A percentile compares a stretch with the other conserved stretches of the same genome.
Conservation (phyloP, 1,140 invertebrate genomes). For the Aphaenogaster floridana region DNA sequence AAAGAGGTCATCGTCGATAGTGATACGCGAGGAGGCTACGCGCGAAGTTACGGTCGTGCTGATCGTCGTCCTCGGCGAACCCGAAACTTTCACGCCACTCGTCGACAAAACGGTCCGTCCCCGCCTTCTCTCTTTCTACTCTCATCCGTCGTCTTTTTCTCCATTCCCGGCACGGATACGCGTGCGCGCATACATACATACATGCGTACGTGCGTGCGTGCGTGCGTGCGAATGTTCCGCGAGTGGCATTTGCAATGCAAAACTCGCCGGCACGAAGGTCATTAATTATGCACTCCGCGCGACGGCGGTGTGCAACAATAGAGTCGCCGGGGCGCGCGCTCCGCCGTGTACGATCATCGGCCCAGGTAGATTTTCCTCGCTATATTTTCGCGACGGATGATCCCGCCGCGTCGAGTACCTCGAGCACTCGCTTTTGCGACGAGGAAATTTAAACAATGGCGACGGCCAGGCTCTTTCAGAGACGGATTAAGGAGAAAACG, state of each 20-base stretch:
- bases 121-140: not conserved
- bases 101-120: conserved; percentile 34
- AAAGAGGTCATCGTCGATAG: conserved; percentile 38
- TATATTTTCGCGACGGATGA: not conserved
- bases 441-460: not conserved
- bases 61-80: not conserved
- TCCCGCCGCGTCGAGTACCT: not conserved
- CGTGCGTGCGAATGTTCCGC: conserved; percentile 56
- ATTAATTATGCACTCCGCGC: conserved; percentile 80
- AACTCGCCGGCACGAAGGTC: conserved; percentile 72
- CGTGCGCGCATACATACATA: not conserved
- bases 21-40: conserved; percentile 2
- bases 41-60: not conserved
- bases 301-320: conserved; percentile 73
- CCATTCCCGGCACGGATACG: conserved; percentile 35
- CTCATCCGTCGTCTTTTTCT: conserved; percentile 22
- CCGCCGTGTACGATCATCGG: not conserved
- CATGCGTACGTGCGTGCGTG: not conserved
- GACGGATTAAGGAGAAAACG: not conserved
- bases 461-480: not conserved
- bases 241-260: conserved; percentile 79
- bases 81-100: conserved; percentile 62
- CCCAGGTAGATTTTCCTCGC: conserved; percentile 20
- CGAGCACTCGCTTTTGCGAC: not conserved
- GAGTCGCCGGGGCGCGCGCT: conserved; percentile 53